Base-by-base conservation (phyloP, 2,888 invertebrate genomes). In the Sinohyriopsis cumingii region DNA sequence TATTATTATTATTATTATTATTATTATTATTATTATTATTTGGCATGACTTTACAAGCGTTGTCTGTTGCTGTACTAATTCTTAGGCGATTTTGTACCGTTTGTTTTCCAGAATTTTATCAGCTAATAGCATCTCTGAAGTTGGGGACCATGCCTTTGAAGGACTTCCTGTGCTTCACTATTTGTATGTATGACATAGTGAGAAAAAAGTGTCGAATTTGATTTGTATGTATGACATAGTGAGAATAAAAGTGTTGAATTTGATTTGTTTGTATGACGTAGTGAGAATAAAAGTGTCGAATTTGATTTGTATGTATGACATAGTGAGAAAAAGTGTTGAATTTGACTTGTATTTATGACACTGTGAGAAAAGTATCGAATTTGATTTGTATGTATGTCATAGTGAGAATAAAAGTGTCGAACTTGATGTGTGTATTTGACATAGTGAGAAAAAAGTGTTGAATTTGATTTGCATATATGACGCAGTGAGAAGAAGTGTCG, bases 81-180 rank as follows among this genome's bases (percentile, higher is more conserved):
- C 15, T 53, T 54, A 20, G 22, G 55, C n/a, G 25, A 20, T 33
- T 28, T 65, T 33, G 18, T 56, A 65, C 28, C 33, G 64, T 54
- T 72, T 54, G 0, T 63, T 22, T 76, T 78, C 19, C 75, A 85
- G 85, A 63, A 71, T 76, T 12, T 69, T 84, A 12, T 76, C 79
- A 19, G 78, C 82, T 57, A 85, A 85, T 71, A 67, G 68, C n/a
- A 77, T 85, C 19, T 63, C 72, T 18, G 45, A 70, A 3, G 76
- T 84, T 19, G 73, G 71, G 1, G 74, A 82, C 63, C 68, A 78
- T 53, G 82, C 83, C 9, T 84, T 86, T 69, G 75, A 77, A 33
- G 81, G 81, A 19, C 72, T 84, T 53, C 72, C 73, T 33, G 78
- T 76, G 5, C 68, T 84, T 18, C 66, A 72, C 45, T 67, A 75